Percentiles rank a stretch among this genome's conserved stretches.
These are phyloP conservation scores for Amniataba percoides DNA, from an alignment of 2,797 vertebrate genomes.

Conservation along the genomic window DNA sequence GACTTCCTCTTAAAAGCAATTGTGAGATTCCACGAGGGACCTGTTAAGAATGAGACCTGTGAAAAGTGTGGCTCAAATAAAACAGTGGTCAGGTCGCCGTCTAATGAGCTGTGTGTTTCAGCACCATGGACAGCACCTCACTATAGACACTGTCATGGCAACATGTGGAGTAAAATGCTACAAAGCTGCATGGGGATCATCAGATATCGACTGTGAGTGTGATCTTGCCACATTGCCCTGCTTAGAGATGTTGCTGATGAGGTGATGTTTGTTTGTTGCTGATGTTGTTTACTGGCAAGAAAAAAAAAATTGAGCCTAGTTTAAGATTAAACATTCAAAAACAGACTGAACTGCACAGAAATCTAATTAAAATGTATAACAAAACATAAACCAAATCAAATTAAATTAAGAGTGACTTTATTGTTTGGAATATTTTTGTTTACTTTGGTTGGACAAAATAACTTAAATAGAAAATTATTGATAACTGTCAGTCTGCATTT, in stretches of 20 bases:
- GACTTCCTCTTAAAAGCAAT: background rate
- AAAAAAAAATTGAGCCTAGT: background rate
- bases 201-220: background rate
- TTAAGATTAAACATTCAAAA: background rate
- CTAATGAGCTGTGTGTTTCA: conserved; percentile 40
- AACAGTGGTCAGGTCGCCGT: background rate
- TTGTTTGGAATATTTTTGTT: background rate
- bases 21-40: background rate
- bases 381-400: background rate
- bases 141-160: background rate
- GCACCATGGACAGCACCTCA: conserved; percentile 22
- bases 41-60: background rate
- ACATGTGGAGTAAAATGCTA: background rate
- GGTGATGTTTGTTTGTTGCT: background rate
- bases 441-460: background rate
- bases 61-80: conserved; percentile 1
- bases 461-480: background rate
- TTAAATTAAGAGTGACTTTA: background rate
- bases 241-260: background rate
- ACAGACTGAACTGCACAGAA: background rate
- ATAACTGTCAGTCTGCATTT: background rate
- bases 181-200: background rate
- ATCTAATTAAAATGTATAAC: background rate
- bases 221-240: no score
- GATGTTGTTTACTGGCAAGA: background rate